These are phyloP conservation scores for Phataginus tricuspis DNA, from an alignment of 2,797 vertebrate species.

Conservation along the genomic window DNA sequence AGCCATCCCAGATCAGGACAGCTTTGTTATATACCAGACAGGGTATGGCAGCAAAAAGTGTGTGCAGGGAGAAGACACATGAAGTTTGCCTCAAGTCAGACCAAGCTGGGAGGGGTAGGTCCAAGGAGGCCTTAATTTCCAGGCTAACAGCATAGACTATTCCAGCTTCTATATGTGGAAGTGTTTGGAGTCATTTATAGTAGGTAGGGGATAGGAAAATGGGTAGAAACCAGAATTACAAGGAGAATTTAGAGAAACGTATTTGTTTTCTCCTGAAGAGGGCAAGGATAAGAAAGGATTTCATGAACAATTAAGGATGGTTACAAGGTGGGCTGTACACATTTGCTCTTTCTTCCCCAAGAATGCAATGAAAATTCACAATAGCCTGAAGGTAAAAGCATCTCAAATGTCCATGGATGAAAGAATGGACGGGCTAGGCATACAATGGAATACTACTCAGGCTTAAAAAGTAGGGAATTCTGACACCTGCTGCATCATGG, in stretches of 20 bases:
- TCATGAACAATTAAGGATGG: not conserved
- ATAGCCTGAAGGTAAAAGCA: not conserved
- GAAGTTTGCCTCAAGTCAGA: not conserved
- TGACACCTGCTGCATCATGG: not conserved
- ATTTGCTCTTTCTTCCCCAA: not conserved
- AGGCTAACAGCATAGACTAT: not conserved
- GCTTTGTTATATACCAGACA: not conserved
- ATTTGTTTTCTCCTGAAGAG: not conserved
- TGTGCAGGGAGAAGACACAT: not conserved
- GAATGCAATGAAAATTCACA: not conserved
- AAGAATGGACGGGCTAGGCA: not conserved
- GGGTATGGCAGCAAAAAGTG: not conserved
- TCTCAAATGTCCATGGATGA: not conserved
- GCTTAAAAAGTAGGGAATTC: not conserved
- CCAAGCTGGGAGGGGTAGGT: not conserved
- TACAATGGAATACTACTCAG: not conserved
- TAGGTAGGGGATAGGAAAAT: not conserved
- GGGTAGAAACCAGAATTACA: not conserved
- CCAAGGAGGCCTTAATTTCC: not conserved
- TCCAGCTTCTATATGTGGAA: not conserved
- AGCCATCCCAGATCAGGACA: not conserved
- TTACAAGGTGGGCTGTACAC: not conserved
- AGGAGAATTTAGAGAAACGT: not conserved
- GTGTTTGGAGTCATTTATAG: not conserved
- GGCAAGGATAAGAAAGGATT: not conserved